Evolutionary conservation across 2,888 invertebrate genomes (phyloP), one percentile per base, ranked within the genome.

Genomic region (Nymphalis c-album): DNA sequence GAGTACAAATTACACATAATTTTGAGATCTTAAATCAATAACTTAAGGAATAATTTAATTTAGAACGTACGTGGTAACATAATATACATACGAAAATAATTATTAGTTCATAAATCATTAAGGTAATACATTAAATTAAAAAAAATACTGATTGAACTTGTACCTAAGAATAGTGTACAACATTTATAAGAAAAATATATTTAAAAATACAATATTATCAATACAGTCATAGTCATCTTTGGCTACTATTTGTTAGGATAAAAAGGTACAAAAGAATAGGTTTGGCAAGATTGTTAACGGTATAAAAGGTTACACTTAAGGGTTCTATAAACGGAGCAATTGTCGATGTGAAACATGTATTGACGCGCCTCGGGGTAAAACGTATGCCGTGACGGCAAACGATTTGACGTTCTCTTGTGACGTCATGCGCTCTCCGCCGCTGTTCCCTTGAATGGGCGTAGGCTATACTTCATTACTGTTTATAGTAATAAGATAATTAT

Each of bases 11-110:
- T 53, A 65, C 40, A 69, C 55, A 69, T 57, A 67, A 62, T 53
- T 60, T 61, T 60, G 71, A 71, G 71, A 71, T 71, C 71, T 62
- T 57, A 50, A 51, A 40, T 58, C 45, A 35, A 57, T 63, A 67
- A 63, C 50, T 51, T 46, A 60, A 4, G 18, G 55, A 46, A 47
- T 47, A 47, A 60, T 46, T 59, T 46, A 59, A 46, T 46, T 60
- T 63, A 46, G 22, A 63, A 18, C 16, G n/a, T 53, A 55, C 8
- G 46, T 67, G 67, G 67, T 67, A 67, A 67, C 67, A 62, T 67
- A 63, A 22, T 17, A 31, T n/a, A 47, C 46, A 17, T 40, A 26
- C 18, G 58, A 67, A 46, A 45, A 13, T 55, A 55, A 59, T 64
- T 67, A 67, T 53, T 46, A 55, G 16, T 31, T 61, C 47, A 31